Base-by-base conservation (phyloP, 1,140 invertebrate species). In the Rhysida immarginata region DNA sequence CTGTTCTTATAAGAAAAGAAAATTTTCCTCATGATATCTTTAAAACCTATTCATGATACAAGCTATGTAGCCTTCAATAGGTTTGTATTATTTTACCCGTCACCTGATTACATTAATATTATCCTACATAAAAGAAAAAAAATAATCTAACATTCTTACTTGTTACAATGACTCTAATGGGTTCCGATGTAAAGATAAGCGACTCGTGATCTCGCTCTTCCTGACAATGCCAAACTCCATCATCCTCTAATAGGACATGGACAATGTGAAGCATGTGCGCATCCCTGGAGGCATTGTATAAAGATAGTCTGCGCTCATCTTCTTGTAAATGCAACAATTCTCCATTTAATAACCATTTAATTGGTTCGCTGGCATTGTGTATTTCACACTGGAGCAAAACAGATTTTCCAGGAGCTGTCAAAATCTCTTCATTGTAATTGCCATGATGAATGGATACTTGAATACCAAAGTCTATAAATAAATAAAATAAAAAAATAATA, bases 151-250 rank as follows among this genome's bases (percentile, higher is more conserved):
- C n/a, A n/a, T n/a, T 25, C 61, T 60, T 57, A 65, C 63, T 58
- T 43, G 63, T 23, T 44, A 65, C 63, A 50, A 65, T 57, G n/a
- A 65, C 57, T 55, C 61, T 46, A 53, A 62, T 62, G 45, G 62
- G 62, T 56, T 62, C 61, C 0, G 62, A 63, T 3, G 55, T 56
- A 11, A 48, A 50, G 21, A 61, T 50, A 23, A 58, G 58, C 26
- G 62, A 61, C 50, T 63, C 61, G 5, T 61, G 61, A 56, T 65
- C 59, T 25, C 60, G 61, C 43, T 59, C 59, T 41, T 65, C 63
- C 50, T 65, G 63, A 54, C 63, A 65, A 29, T 65, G 62, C 63
- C 63, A 65, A 26, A 65, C 57, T 23, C 62, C 63, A 53, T 63
- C 63, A 51, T 65, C 63, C 53, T 65, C 62, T 26, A 61, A 58